Percentiles rank a stretch among this genome's conserved stretches.
Evolutionary conservation across 2,888 invertebrate genomes (phyloP).

Genomic region (Perithous albicinctus): DNA sequence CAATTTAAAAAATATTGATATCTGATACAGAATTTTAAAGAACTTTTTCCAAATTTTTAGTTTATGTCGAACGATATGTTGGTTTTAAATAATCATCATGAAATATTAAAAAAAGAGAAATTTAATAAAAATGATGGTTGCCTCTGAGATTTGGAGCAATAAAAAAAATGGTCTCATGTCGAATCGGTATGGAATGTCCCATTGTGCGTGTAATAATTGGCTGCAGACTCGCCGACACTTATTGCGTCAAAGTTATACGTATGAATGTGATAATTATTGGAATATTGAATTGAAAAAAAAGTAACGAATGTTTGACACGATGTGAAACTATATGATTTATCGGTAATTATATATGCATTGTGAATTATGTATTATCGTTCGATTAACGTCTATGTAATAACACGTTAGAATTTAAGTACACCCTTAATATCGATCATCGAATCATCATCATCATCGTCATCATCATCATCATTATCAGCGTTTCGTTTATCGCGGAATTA

Average conservation of each 20-base stretch:
- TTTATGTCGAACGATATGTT: no score
- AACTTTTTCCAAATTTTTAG: no score
- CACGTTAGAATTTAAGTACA: conserved; percentile 73
- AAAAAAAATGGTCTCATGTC: no score
- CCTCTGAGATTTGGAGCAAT: no score
- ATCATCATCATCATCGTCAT: conserved; percentile 47
- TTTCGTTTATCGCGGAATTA: neutral
- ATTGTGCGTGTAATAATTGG: neutral
- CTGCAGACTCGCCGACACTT: neutral
- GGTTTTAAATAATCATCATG: no score
- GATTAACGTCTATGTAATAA: conserved; percentile 75
- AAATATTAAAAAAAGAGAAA: no score
- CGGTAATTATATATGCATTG: conserved; percentile 62
- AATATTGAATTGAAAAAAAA: conserved; percentile 18
- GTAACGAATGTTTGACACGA: conserved; percentile 55
- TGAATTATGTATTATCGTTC: conserved; percentile 75
- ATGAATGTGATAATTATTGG: conserved; percentile 65
- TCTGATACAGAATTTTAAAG: no score
- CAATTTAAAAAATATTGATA: no score
- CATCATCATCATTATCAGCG: conserved; percentile 61
- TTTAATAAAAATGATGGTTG: no score
- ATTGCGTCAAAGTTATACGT: conserved; percentile 15
- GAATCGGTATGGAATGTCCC: no score
- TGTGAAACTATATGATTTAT: conserved; percentile 62
- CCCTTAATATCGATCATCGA: conserved; percentile 53